These are phyloP conservation scores for Lepus timidus DNA, from an alignment of 2,113 vertebrate species.

Conservation along the genomic window DNA sequence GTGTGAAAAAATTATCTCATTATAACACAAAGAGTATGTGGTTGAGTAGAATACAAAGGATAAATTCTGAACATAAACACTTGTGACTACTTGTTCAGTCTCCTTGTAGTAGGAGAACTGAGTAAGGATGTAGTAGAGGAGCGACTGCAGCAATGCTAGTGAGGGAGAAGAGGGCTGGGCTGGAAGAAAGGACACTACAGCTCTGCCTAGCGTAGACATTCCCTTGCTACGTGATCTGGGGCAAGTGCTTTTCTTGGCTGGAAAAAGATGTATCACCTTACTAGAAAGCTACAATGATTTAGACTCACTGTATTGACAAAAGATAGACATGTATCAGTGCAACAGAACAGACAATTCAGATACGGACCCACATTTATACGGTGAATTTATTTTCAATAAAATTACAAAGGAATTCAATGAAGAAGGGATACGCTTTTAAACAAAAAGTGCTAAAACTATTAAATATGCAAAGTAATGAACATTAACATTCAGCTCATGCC, in stretches of 20 bases:
- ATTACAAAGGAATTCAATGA: constrained; percentile 15
- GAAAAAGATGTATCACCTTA: not conserved
- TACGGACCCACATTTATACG: not conserved
- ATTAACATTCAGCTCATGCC: not conserved
- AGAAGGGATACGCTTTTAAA: not conserved
- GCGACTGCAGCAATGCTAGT: not conserved
- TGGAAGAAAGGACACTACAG: not conserved
- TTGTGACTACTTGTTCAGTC: not conserved
- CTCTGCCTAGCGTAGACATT: not conserved
- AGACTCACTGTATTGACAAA: not conserved
- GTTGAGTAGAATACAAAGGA: not conserved
- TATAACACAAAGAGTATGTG: not conserved
- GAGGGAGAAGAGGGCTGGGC: rapidly evolving
- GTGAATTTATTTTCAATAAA: not conserved
- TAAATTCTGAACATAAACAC: not conserved
- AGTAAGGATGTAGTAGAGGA: not conserved
- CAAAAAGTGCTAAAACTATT: not conserved
- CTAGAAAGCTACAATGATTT: not conserved
- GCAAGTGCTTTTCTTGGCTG: not conserved
- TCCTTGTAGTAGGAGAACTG: not conserved
- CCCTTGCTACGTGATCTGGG: not conserved
- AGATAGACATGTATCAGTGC: not conserved
- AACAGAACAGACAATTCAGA: not conserved
- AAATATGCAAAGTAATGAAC: not conserved
- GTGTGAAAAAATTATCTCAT: not conserved